A percentile compares a stretch with the other conserved stretches of the same genome.
Evolutionary conservation across 2,888 invertebrate genomes (phyloP).

Genomic region (Himalopsyche kuldschensis): DNA sequence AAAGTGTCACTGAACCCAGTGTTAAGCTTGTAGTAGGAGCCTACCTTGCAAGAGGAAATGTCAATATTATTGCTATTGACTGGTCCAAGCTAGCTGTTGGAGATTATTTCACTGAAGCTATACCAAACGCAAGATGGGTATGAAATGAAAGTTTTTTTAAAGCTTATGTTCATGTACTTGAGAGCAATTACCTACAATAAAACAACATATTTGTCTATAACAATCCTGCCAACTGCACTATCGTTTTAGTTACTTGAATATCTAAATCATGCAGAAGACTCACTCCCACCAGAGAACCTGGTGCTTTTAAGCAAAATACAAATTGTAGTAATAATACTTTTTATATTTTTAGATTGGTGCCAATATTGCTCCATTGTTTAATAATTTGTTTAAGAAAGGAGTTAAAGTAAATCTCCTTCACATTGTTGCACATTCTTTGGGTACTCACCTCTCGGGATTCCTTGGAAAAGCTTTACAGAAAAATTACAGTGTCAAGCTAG

Average conservation of each 20-base stretch:
- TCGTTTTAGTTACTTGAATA: no score
- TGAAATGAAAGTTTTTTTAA: no score
- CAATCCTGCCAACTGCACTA: no score
- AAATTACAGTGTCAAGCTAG: neutral
- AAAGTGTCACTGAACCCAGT: neutral
- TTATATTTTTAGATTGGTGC: neutral
- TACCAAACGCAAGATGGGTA: neutral
- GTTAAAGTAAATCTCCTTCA: neutral
- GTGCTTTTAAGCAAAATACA: no score
- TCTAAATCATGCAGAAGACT: no score
- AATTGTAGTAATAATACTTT: no score
- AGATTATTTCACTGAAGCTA: neutral
- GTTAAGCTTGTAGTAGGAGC: neutral
- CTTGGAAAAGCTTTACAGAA: neutral
- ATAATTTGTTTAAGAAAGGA: neutral
- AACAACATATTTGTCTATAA: no score
- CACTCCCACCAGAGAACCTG: no score
- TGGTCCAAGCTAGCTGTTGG: neutral
- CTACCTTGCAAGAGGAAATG: neutral
- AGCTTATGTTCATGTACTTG: no score
- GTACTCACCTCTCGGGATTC: neutral
- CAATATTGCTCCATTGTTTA: neutral
- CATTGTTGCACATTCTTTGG: neutral
- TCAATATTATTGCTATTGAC: neutral
- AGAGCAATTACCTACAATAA: no score